Conservation (phyloP, 2,888 invertebrate genomes). For the Trichopria drosophilae region DNA sequence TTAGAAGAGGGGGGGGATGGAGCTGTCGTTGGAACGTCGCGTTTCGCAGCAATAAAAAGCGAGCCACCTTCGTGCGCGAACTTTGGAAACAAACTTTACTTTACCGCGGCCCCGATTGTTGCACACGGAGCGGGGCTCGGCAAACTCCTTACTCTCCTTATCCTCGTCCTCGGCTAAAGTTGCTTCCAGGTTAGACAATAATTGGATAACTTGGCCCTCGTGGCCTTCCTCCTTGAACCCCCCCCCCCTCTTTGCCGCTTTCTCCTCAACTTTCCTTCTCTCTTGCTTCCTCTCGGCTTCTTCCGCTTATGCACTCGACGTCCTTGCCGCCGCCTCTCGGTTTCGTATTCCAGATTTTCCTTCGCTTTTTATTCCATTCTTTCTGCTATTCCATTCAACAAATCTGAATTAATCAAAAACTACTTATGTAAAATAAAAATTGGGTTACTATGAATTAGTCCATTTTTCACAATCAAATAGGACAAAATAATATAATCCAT, state of each 20-base stretch:
- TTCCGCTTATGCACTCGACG: constrained; percentile 18
- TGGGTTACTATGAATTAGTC: too few species aligned
- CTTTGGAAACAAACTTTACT: constrained; percentile 56
- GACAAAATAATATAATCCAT: too few species aligned
- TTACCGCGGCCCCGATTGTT: constrained; percentile 50
- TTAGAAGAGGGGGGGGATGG: background rate
- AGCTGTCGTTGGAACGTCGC: constrained; percentile 44
- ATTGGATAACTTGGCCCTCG: constrained; percentile 58
- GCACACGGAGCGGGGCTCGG: background rate
- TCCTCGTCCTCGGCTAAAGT: constrained; percentile 54
- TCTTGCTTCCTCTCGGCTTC: constrained; percentile 32
- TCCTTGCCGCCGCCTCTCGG: too few species aligned
- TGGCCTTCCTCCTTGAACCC: constrained; percentile 43
- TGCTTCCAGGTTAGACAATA: constrained; percentile 58
- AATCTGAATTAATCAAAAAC: too few species aligned
- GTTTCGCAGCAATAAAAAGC: constrained; percentile 49
- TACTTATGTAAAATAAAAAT: too few species aligned
- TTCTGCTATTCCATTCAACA: too few species aligned
- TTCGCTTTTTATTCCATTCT: too few species aligned
- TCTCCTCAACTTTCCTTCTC: constrained; percentile 44
- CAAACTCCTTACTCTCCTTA: constrained; percentile 39
- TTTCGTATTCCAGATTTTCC: too few species aligned
- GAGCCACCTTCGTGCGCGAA: constrained; percentile 40
- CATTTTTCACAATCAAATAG: too few species aligned
- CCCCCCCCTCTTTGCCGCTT: constrained; percentile 36